Evolutionary conservation across 1,140 invertebrate genomes (phyloP).

Genomic region (Drosophila bipectinata): DNA sequence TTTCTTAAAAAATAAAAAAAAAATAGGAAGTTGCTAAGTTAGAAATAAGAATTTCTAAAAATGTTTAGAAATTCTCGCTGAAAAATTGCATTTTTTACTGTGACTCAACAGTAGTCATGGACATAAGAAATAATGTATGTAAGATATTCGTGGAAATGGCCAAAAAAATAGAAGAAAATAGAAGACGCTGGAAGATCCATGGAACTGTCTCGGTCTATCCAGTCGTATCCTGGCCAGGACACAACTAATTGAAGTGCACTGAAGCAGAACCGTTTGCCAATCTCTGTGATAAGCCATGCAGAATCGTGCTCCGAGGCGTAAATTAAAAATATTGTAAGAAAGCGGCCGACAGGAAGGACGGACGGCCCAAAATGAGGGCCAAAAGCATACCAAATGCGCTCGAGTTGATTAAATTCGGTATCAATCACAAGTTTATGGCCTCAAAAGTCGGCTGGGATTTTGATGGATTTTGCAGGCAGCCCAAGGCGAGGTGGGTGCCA

Average conservation of each 20-base stretch:
- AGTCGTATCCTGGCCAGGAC: slow-evolving; percentile 55
- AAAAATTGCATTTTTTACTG: not conserved
- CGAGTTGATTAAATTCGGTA: slow-evolving; percentile 79
- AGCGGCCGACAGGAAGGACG: slow-evolving; percentile 23
- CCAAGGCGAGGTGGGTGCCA: slow-evolving; percentile 20
- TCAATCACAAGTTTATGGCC: slow-evolving; percentile 82
- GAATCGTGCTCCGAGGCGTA: slow-evolving; percentile 77
- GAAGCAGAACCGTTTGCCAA: slow-evolving; percentile 79
- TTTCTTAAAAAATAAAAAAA: not conserved
- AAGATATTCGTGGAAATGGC: slow-evolving; percentile 25
- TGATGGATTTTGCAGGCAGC: slow-evolving; percentile 71
- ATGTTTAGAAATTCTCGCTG: not conserved
- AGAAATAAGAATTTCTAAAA: not conserved
- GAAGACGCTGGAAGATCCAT: slow-evolving; percentile 21
- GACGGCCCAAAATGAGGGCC: not conserved
- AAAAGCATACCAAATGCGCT: slow-evolving; percentile 44
- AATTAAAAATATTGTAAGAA: slow-evolving; percentile 74
- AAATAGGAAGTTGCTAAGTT: not conserved
- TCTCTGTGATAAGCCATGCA: slow-evolving; percentile 80
- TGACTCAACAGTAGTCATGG: slow-evolving; percentile 27
- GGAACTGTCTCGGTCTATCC: slow-evolving; percentile 3
- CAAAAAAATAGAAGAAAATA: slow-evolving; percentile 3
- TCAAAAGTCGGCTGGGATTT: slow-evolving; percentile 73
- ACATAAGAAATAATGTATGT: slow-evolving; percentile 27
- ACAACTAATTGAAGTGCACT: slow-evolving; percentile 80